These are phyloP conservation scores for Muscidifurax raptorellus DNA, from an alignment of 1,140 invertebrate species.

Conservation along the genomic window DNA sequence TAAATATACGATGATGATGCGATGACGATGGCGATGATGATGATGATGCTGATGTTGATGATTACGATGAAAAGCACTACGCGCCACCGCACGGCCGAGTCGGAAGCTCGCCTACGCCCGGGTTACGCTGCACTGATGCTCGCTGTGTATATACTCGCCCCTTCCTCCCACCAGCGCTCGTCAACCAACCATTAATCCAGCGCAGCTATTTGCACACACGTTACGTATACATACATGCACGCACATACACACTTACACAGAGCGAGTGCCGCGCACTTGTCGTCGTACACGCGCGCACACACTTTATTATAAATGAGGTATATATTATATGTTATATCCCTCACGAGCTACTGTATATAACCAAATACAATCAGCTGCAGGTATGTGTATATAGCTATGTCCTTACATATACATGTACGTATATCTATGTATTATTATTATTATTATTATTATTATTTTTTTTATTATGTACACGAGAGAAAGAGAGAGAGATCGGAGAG, in stretches of 20 bases:
- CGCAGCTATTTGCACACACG: not conserved
- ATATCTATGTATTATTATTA: too few species aligned
- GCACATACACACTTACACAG: too few species aligned
- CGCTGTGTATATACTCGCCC: not conserved
- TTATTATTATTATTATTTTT: too few species aligned
- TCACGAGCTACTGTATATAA: too few species aligned
- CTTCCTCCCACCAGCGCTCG: constrained; percentile 36
- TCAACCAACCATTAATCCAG: not conserved
- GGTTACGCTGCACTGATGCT: constrained; percentile 27
- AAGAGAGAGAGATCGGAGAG: not conserved
- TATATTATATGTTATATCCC: too few species aligned
- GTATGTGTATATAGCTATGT: too few species aligned
- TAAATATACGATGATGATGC: not conserved
- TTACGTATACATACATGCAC: not conserved
- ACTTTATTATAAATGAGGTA: too few species aligned
- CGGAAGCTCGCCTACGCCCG: constrained; percentile 72
- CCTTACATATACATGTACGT: not conserved
- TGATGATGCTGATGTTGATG: not conserved
- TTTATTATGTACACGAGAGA: not conserved
- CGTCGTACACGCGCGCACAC: too few species aligned
- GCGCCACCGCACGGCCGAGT: constrained; percentile 70
- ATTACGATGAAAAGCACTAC: constrained; percentile 50
- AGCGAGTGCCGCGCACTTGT: too few species aligned
- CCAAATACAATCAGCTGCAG: too few species aligned
- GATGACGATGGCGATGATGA: not conserved